Percentiles rank a stretch among this genome's conserved stretches.
These are phyloP conservation scores for Plectus sambesii DNA, from an alignment of 1,140 invertebrate genomes.

Conservation along the genomic window DNA sequence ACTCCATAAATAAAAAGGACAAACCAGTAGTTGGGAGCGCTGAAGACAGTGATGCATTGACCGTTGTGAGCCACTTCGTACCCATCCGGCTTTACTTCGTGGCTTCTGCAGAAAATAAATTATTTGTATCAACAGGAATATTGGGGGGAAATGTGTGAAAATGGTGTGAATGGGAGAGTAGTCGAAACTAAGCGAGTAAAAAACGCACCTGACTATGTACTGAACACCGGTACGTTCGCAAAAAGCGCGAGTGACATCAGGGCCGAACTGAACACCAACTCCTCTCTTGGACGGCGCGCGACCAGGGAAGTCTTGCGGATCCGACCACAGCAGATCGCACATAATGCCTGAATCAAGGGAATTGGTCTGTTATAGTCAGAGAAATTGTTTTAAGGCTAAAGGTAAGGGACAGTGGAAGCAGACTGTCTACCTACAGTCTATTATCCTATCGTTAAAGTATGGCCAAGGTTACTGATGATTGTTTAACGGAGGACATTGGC, in stretches of 20 bases:
- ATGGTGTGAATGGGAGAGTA: slow-evolving; percentile 3
- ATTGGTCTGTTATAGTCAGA: no score
- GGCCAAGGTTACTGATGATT: background rate
- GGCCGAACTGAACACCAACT: slow-evolving; percentile 95
- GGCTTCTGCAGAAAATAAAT: slow-evolving; percentile 56
- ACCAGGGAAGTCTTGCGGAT: slow-evolving; percentile 77
- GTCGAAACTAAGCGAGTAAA: slow-evolving; percentile 5
- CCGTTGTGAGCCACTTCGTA: slow-evolving; percentile 87
- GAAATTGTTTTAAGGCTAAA: no score
- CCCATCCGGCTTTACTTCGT: slow-evolving; percentile 93
- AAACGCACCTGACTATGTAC: slow-evolving; percentile 37
- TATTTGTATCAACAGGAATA: slow-evolving; percentile 3
- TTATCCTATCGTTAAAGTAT: no score
- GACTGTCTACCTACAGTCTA: no score
- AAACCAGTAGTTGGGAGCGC: slow-evolving; percentile 99
- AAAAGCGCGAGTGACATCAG: slow-evolving; percentile 83
- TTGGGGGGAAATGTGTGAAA: slow-evolving; percentile 1
- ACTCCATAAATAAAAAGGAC: no score
- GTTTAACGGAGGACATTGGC: no score
- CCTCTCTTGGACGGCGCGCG: slow-evolving; percentile 84
- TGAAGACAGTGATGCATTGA: slow-evolving; percentile 88
- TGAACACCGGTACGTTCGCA: slow-evolving; percentile 35
- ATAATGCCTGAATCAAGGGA: slow-evolving; percentile 57
- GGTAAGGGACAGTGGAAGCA: no score
- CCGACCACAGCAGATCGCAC: slow-evolving; percentile 85